Evolutionary conservation across 2,797 vertebrate genomes (phyloP).

Genomic region (Diceros bicornis): DNA sequence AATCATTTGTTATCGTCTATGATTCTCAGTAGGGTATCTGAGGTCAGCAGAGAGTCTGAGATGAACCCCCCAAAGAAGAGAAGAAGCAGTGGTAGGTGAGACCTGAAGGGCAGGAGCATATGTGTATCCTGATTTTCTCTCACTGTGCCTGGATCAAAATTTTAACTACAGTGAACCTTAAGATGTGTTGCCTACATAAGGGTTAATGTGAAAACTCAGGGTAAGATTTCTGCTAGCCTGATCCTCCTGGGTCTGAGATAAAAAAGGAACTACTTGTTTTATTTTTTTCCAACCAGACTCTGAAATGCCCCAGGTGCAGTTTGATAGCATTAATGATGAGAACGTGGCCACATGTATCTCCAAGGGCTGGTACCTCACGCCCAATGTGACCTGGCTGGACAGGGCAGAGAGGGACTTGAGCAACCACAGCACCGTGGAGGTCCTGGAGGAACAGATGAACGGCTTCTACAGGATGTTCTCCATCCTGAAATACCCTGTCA

Average conservation of each 20-base stretch:
- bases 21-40: constrained; percentile 21
- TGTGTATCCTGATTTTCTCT: not conserved
- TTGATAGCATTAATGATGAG: constrained; percentile 75
- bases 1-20: not conserved
- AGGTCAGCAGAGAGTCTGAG: not conserved
- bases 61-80: not conserved
- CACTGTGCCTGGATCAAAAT: not conserved
- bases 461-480: constrained; percentile 79
- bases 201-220: not conserved
- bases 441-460: constrained; percentile 82
- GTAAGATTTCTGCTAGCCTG: constrained; percentile 4
- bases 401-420: constrained; percentile 80
- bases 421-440: constrained; percentile 67
- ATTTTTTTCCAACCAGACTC: constrained; percentile 80
- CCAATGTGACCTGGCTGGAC: constrained; percentile 82
- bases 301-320: constrained; percentile 84
- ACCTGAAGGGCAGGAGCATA: not conserved
- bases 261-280: constrained; percentile 72
- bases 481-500: constrained; percentile 78
- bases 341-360: constrained; percentile 77
- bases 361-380: constrained; percentile 80
- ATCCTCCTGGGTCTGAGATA: constrained; percentile 26
- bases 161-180: not conserved
- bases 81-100: not conserved
- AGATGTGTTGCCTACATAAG: not conserved